Conservation (phyloP, 2,113 vertebrate species). For the Pongo pygmaeus region DNA sequence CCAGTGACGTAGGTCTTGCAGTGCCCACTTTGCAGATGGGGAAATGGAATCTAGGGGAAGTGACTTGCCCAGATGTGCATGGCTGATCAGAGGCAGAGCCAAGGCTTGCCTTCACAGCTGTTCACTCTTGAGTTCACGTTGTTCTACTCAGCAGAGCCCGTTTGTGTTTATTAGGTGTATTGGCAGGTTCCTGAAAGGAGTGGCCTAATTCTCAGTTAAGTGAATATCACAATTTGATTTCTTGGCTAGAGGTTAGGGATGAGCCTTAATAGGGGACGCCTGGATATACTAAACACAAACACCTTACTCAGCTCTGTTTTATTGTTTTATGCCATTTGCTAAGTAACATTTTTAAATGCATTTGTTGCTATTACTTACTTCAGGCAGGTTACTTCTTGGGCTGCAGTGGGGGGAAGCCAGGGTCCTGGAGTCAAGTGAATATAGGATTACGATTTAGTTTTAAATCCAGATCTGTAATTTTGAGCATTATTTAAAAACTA, state of each 20-base stretch:
- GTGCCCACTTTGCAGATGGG: too few species aligned
- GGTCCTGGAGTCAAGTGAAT: not conserved
- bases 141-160: not conserved
- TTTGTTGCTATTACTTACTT: not conserved
- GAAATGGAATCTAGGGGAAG: not conserved
- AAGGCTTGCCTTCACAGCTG: fast-evolving
- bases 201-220: not conserved
- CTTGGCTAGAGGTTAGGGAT: not conserved
- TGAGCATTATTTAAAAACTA: not conserved
- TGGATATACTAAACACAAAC: fast-evolving
- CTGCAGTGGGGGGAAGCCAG: not conserved
- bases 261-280: fast-evolving
- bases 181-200: not conserved
- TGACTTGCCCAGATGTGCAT: not conserved
- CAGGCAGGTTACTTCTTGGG: not conserved
- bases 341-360: not conserved
- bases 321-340: not conserved
- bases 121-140: not conserved
- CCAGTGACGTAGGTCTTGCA: not conserved
- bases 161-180: not conserved
- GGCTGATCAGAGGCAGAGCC: not conserved
- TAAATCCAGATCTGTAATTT: not conserved
- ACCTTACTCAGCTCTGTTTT: too few species aligned
- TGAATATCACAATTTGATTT: not conserved
- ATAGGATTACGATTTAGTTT: not conserved